phyloP scores from a whole-genome alignment of 2,888 invertebrate genomes.

The Agrochola lychnidis region DNA sequence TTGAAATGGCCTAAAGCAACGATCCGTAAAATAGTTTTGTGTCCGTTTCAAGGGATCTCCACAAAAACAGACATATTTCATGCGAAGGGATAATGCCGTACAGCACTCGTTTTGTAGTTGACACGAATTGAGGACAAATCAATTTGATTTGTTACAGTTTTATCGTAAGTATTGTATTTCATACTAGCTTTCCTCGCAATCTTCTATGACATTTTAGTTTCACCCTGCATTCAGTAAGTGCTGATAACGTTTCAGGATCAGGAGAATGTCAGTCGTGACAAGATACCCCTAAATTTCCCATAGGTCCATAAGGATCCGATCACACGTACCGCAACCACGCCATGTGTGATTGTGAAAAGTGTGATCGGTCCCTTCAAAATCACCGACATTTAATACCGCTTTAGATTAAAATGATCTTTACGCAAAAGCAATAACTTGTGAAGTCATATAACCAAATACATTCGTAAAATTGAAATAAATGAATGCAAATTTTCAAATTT shows the following conservation, averaged over 20 bases:
- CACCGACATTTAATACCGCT: too few species aligned
- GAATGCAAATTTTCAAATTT: too few species aligned
- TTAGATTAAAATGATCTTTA: too few species aligned
- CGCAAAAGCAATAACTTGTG: too few species aligned
- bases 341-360: too few species aligned
- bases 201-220: not conserved
- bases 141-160: constrained; percentile 48
- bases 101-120: constrained; percentile 39
- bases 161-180: not conserved
- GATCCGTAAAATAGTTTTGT: constrained; percentile 77
- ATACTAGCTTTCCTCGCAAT: not conserved
- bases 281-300: not conserved
- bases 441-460: too few species aligned
- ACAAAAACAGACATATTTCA: constrained; percentile 70
- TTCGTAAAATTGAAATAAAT: too few species aligned
- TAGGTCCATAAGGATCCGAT: too few species aligned
- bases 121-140: constrained; percentile 45
- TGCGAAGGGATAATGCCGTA: constrained; percentile 57
- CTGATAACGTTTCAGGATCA: not conserved
- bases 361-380: too few species aligned
- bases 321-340: too few species aligned
- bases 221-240: not conserved
- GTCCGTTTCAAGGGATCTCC: constrained; percentile 72
- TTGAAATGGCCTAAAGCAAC: constrained; percentile 71
- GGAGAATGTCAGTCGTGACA: not conserved